These are phyloP conservation scores for Fistularia commersonii DNA, from an alignment of 2,797 vertebrate genomes.

Conservation along the genomic window DNA sequence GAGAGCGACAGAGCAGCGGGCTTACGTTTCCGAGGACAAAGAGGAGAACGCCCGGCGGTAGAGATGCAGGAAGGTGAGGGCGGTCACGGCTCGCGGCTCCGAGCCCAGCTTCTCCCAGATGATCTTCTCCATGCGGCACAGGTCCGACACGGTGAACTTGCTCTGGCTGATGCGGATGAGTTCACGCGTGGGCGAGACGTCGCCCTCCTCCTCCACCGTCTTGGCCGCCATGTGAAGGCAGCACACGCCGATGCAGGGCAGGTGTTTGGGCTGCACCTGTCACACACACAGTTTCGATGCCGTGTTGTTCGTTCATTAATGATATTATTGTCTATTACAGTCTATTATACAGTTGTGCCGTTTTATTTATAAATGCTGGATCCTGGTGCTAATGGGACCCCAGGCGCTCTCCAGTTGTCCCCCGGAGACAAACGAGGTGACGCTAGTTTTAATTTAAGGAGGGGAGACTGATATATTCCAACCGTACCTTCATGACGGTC, in stretches of 20 bases:
- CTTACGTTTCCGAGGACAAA: constrained; percentile 84
- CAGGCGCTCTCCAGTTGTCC: too few species aligned
- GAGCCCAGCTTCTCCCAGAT: constrained; percentile 92
- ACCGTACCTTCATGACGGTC: constrained; percentile 90
- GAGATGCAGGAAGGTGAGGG: constrained; percentile 96
- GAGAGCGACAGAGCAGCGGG: neutral
- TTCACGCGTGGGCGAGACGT: constrained; percentile 85
- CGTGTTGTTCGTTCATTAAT: too few species aligned
- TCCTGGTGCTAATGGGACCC: too few species aligned
- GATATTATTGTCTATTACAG: too few species aligned
- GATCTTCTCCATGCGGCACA: constrained; percentile 96
- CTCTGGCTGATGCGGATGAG: constrained; percentile 97
- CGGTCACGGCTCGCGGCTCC: constrained; percentile 90
- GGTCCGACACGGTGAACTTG: constrained; percentile 95
- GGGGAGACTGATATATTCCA: neutral
- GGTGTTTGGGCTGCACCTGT: constrained; percentile 93
- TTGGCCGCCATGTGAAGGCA: constrained; percentile 91
- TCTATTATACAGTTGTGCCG: too few species aligned
- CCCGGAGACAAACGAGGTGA: neutral
- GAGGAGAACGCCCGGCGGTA: constrained; percentile 85
- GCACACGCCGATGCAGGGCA: constrained; percentile 92
- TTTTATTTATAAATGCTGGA: too few species aligned
- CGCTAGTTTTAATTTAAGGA: too few species aligned
- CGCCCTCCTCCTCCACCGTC: constrained; percentile 84
- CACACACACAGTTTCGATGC: too few species aligned